Percentiles rank a stretch among this genome's conserved stretches.
phyloP scores from a whole-genome alignment of 2,113 vertebrate species.

The Rhegmatorhina hoffmannsi region DNA sequence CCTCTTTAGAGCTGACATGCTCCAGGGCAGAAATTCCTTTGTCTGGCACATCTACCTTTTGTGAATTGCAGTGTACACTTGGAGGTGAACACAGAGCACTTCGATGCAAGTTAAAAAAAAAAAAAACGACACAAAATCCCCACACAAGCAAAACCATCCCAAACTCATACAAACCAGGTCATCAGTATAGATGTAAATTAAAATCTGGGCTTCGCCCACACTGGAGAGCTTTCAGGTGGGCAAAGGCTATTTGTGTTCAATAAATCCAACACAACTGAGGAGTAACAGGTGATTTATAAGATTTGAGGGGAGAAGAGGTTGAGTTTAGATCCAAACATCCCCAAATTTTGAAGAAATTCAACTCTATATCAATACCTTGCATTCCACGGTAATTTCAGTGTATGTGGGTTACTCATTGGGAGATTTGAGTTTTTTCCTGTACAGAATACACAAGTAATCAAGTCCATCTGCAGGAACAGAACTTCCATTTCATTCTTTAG shows the following conservation, averaged over 20 bases:
- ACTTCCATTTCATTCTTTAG: not conserved
- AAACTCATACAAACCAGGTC: not conserved
- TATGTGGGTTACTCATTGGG: not conserved
- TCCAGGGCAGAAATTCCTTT: constrained; percentile 47
- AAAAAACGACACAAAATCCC: not conserved
- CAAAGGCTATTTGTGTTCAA: not conserved
- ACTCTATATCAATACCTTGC: not conserved
- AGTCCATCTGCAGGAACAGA: not conserved
- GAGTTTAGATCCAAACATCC: not conserved
- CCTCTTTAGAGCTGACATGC: constrained; percentile 31
- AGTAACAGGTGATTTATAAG: not conserved
- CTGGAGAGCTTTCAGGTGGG: not conserved
- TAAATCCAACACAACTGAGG: not conserved
- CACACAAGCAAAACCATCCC: not conserved
- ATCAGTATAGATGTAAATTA: not conserved
- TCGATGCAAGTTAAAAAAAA: not conserved
- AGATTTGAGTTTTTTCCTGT: not conserved
- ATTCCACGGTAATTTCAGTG: not conserved
- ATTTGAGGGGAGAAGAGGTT: not conserved
- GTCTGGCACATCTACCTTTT: constrained; percentile 44
- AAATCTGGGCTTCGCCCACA: not conserved
- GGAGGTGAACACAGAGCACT: not conserved
- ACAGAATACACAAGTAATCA: not conserved
- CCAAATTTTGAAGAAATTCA: not conserved
- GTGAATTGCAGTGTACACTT: not conserved